Evolutionary conservation across 2,797 vertebrate species (phyloP).

Genomic region (Galagoides demidoff): DNA sequence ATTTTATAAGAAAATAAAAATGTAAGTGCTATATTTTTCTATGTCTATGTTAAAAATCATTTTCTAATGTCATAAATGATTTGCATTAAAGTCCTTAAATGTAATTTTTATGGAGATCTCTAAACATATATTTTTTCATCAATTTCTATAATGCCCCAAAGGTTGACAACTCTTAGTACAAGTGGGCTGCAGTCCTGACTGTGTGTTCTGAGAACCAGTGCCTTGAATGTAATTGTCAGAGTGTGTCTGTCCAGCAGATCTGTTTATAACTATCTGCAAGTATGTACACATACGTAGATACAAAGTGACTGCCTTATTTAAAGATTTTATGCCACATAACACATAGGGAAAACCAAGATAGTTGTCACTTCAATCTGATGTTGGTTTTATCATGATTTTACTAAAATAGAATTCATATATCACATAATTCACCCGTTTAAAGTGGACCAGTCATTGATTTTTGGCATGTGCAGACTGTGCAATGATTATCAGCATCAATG

Average conservation of each 20-base stretch:
- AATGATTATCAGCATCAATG: background rate
- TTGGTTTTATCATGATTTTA: background rate
- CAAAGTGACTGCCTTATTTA: background rate
- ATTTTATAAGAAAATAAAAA: background rate
- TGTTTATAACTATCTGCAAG: background rate
- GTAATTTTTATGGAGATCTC: background rate
- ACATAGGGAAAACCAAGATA: background rate
- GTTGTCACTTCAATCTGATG: background rate
- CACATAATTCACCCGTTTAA: background rate
- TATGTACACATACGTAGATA: background rate
- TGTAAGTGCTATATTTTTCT: background rate
- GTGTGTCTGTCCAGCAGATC: background rate
- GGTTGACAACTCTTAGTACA: fast-evolving
- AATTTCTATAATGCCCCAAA: background rate
- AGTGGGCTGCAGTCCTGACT: background rate
- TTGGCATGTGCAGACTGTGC: background rate
- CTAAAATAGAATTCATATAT: background rate
- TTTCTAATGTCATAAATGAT: background rate
- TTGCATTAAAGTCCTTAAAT: background rate
- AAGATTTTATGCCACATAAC: background rate
- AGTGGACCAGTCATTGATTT: background rate
- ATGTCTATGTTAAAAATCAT: background rate
- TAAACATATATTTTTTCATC: background rate
- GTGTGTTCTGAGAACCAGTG: background rate
- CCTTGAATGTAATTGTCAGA: background rate